phyloP scores from a whole-genome alignment of 2,888 invertebrate genomes.

The Euphydryas editha region DNA sequence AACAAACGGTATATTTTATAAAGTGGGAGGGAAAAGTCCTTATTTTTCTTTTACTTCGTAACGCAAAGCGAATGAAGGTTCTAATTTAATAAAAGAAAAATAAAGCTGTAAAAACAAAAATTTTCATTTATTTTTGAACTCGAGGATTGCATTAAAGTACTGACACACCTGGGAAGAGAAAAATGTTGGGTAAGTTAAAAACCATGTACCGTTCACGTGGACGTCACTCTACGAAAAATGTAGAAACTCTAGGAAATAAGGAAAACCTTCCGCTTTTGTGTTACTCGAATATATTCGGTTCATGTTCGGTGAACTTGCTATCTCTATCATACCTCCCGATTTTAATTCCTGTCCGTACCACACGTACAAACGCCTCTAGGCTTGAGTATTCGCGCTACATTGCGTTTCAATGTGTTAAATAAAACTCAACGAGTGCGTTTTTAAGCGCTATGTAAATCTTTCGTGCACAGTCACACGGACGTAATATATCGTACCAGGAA shows the following conservation, averaged over 20 bases:
- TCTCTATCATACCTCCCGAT: slow-evolving; percentile 55
- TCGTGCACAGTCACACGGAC: slow-evolving; percentile 46
- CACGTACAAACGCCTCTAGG: slow-evolving; percentile 41
- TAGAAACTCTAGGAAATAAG: slow-evolving; percentile 57
- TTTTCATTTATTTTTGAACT: slow-evolving; percentile 35
- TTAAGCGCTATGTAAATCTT: slow-evolving; percentile 52
- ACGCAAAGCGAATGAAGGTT: not conserved
- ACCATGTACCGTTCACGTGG: slow-evolving; percentile 68
- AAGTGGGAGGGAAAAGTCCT: not conserved
- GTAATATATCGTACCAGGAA: slow-evolving; percentile 48
- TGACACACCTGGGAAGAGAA: slow-evolving; percentile 61
- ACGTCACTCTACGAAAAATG: slow-evolving; percentile 56
- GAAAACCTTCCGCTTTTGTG: slow-evolving; percentile 62
- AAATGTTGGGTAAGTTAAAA: slow-evolving; percentile 73
- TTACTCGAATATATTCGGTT: slow-evolving; percentile 58
- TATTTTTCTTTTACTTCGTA: not conserved
- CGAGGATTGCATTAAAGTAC: slow-evolving; percentile 63
- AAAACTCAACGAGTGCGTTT: slow-evolving; percentile 46
- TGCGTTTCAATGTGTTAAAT: slow-evolving; percentile 50
- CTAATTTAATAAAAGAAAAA: slow-evolving; percentile 3
- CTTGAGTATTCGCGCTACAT: slow-evolving; percentile 50
- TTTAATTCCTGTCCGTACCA: slow-evolving; percentile 48
- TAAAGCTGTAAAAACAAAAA: slow-evolving; percentile 1
- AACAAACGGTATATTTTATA: not conserved
- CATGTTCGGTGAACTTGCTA: slow-evolving; percentile 50